phyloP scores from a whole-genome alignment of 2,888 invertebrate species.

The Galeruca laticollis region DNA sequence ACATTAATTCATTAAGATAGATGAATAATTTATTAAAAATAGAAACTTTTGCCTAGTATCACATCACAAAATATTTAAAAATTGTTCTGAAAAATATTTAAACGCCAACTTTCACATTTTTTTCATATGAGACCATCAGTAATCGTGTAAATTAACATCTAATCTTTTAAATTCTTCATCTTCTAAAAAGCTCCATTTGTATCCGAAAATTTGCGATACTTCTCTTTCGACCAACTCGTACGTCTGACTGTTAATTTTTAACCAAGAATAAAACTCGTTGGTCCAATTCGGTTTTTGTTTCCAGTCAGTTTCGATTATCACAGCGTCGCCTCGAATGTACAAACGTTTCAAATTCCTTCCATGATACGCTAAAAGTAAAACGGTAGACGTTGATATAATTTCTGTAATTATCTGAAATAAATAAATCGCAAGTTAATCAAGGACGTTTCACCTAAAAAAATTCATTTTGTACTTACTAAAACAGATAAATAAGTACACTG shows the following conservation, averaged over 20 bases:
- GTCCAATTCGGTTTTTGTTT: conserved; percentile 76
- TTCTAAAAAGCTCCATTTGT: conserved; percentile 75
- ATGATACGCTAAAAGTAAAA: conserved; percentile 76
- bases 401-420: conserved; percentile 75
- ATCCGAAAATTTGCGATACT: conserved; percentile 76
- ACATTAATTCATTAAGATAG: no score
- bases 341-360: conserved; percentile 74
- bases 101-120: no score
- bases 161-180: conserved; percentile 75
- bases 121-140: conserved; percentile 36
- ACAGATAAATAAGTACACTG: conserved; percentile 77
- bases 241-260: conserved; percentile 72
- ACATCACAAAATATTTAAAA: neutral
- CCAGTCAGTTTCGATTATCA: conserved; percentile 80
- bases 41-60: no score
- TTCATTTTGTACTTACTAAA: conserved; percentile 68
- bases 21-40: no score
- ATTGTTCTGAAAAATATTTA: neutral
- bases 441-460: neutral
- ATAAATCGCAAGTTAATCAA: conserved; percentile 18
- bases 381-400: conserved; percentile 81
- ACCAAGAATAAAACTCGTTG: conserved; percentile 75
- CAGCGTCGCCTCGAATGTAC: conserved; percentile 78
- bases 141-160: conserved; percentile 60
- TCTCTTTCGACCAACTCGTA: conserved; percentile 77